Evolutionary conservation across 2,113 vertebrate species (phyloP), one percentile per base, ranked within the genome.

Genomic region (Lepidothrix coronata): DNA sequence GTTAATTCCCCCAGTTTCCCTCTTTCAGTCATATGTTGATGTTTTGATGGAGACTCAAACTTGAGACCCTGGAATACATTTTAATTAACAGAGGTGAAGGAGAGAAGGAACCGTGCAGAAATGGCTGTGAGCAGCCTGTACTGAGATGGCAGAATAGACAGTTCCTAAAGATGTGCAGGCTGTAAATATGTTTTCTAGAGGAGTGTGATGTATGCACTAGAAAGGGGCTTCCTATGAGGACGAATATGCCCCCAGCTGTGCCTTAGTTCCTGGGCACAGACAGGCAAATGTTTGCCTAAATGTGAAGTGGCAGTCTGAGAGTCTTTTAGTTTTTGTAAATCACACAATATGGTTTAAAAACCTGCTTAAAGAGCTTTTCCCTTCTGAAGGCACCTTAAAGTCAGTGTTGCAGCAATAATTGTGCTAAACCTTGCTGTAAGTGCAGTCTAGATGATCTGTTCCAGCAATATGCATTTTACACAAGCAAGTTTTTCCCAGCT

Each of bases 341-440:
- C 25, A 46, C 33, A 35, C 58, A 35, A 1, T 52, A 20, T 17
- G 25, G 19, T 63, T 91, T 20, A 44, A 82, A 76, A 81, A 74
- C 2, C 7, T 57, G 5, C 81, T 82, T 51, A 37, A 66, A 66
- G 21, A 67, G 8, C 6, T 76, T 59, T 67, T 80, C 8, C 27
- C 63, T 88, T 93, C 67, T 92, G 65, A 72, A 88, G 24, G 14
- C 20, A 57, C n/a, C 14, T 85, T 54, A 33, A 82, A 51, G 28
- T 66, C 89, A 92, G 13, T 27, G 51, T n/a, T 75, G 57, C 57
- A 90, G 44, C 51, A 68, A 23, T n/a, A 68, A 66, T 22, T 10
- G 4, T 3, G 0, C 49, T 68, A 31, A 61, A 33, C 4, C 1
- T n/a, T 37, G 8, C 6, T n/a, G 12, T n/a, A 77, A 43, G 33